Conservation (phyloP, 2,797 vertebrate genomes). For the Manis pentadactyla region DNA sequence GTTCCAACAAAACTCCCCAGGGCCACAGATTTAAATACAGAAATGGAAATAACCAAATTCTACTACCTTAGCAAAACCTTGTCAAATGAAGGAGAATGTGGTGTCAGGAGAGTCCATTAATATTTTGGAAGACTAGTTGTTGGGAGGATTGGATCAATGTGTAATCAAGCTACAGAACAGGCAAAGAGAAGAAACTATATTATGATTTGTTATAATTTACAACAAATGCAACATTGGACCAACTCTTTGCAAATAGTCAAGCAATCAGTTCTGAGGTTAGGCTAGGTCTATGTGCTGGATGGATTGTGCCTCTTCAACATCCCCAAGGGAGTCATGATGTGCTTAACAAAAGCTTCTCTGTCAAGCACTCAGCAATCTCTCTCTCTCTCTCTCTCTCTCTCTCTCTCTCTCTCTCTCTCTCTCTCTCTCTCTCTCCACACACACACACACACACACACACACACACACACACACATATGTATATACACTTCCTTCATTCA, state of each 20-base stretch:
- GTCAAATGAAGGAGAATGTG: constrained; percentile 12
- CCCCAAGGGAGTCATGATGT: neutral
- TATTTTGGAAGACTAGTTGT: constrained; percentile 60
- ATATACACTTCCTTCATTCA: neutral
- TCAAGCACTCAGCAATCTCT: neutral
- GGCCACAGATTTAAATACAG: constrained; percentile 28
- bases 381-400: too few relatives aligned
- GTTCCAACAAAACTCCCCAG: constrained; percentile 11
- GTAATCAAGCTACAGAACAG: constrained; percentile 40
- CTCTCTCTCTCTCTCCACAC: too few relatives aligned
- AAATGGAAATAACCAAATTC: constrained; percentile 61
- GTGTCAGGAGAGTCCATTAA: neutral
- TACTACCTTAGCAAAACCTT: constrained; percentile 34
- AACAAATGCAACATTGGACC: neutral
- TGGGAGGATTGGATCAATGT: constrained; percentile 45
- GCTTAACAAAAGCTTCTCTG: constrained; percentile 52
- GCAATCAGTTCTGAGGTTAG: neutral
- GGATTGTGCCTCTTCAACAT: neutral
- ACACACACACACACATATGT: too few relatives aligned
- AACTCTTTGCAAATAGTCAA: constrained; percentile 23
- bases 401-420: too few relatives aligned
- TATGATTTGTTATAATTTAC: constrained; percentile 41
- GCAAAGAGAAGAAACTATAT: constrained; percentile 56
- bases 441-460: too few relatives aligned
- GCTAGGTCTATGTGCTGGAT: neutral